Conservation (phyloP, 2,888 invertebrate genomes). For the Euplagia quadripunctaria region DNA sequence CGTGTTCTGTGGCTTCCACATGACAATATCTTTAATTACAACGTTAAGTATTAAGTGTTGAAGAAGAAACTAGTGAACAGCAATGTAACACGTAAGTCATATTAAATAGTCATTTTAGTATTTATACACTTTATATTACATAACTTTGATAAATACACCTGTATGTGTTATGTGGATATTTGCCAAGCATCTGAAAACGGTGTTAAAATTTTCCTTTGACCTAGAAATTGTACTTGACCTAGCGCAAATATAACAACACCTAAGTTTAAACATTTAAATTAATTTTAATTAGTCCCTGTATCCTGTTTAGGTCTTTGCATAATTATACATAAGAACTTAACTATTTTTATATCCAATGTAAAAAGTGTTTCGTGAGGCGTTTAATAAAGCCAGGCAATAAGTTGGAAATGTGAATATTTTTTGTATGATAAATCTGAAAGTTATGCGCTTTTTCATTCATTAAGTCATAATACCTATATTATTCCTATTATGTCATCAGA, state of each 20-base stretch:
- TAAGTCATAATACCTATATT: background rate
- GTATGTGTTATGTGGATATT: background rate
- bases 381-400: background rate
- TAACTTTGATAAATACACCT: too few species aligned
- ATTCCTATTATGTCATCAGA: background rate
- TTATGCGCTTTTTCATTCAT: background rate
- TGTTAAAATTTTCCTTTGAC: constrained; percentile 44
- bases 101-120: background rate
- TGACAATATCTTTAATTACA: constrained; percentile 64
- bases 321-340: background rate
- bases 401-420: background rate
- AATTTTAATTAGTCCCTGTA: background rate
- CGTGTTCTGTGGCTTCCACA: constrained; percentile 71
- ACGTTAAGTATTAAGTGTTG: constrained; percentile 32
- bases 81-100: constrained; percentile 40
- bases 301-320: background rate
- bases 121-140: background rate
- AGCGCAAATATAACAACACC: constrained; percentile 6
- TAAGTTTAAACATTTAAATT: background rate
- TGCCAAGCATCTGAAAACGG: constrained; percentile 9
- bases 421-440: background rate
- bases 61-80: constrained; percentile 18
- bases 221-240: constrained; percentile 59
- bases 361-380: background rate
- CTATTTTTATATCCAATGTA: background rate